Evolutionary conservation across 1,140 invertebrate genomes (phyloP).

Genomic region (Dermatophagoides farinae): DNA sequence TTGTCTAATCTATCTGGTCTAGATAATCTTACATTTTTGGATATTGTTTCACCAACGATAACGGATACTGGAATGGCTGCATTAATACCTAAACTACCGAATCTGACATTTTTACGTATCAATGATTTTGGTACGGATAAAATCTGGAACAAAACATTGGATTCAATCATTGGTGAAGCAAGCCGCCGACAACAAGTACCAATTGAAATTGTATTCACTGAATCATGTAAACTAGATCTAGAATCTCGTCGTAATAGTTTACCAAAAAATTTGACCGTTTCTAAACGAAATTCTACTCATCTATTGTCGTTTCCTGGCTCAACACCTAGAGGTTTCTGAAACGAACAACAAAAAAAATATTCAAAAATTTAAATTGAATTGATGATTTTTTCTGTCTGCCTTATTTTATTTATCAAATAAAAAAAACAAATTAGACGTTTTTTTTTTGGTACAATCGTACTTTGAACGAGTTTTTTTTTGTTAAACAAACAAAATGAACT

Average conservation of each 20-base stretch:
- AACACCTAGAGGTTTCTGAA: conserved; percentile 9
- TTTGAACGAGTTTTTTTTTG: no score
- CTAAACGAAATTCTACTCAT: not conserved
- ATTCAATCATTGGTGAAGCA: not conserved
- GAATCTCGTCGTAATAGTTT: not conserved
- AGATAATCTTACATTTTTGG: not conserved
- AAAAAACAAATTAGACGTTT: not conserved
- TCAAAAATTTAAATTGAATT: no score
- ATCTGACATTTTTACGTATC: conserved; percentile 4
- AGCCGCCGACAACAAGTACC: not conserved
- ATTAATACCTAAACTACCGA: conserved; percentile 3
- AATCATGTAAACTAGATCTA: conserved; percentile 2
- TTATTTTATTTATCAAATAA: not conserved
- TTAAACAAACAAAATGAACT: no score
- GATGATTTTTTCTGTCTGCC: not conserved
- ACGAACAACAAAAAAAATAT: not conserved
- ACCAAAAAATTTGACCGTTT: conserved; percentile 2
- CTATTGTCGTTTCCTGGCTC: conserved; percentile 8
- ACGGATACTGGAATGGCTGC: not conserved
- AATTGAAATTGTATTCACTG: conserved; percentile 2
- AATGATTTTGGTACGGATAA: not conserved
- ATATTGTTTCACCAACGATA: conserved; percentile 7
- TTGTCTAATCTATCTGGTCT: conserved; percentile 1
- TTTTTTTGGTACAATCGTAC: not conserved
- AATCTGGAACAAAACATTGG: conserved; percentile 1